Base-by-base conservation (phyloP, 2,888 invertebrate genomes). In the Patella pellucida region DNA sequence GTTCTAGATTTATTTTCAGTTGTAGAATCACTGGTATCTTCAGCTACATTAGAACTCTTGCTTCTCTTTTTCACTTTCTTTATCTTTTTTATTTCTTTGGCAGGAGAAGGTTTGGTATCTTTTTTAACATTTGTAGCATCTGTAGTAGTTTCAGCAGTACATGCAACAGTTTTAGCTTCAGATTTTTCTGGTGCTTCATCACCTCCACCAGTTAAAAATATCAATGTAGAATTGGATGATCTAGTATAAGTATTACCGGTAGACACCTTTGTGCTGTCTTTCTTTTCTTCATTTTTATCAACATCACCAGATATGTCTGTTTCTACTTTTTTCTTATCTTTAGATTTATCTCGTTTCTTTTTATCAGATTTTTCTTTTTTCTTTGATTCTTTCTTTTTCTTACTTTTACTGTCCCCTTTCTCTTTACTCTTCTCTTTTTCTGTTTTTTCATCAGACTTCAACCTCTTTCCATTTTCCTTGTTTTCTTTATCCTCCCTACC, bases 401-500 rank as follows among this genome's bases (percentile, higher is more conserved):
- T 74, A 62, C 75, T 79, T 77, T 81, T 79, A 77, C 82, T 83
- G 75, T 72, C 79, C 73, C 74, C 84, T 92, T 91, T 84, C 92
- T 91, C 83, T 92, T 88, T 84, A 73, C 80, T 89, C 74, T 89
- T 92, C 84, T 91, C 92, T 76, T 92, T 92, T 82, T 81, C 83
- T 69, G 89, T 90, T 74, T 92, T 92, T 68, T 74, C 82, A 68
- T 74, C 87, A 84, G 87, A 83, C 84, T 79, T 89, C 83, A 77
- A 88, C 84, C 79, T 88, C 82, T 79, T 89, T 54, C 92, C 92
- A 41, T 91, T 91, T 62, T 90, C 89, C 27, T 74, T 76, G 27
- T 69, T 69, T 76, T 78, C 69, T 71, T 70, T 52, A 54, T 67
- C 69, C 68, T 69, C 73, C 41, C 76, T 71, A 62, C 69, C 50